These are phyloP conservation scores for Platyscelio sp. DNA, from an alignment of 2,888 invertebrate species.

Conservation along the genomic window DNA sequence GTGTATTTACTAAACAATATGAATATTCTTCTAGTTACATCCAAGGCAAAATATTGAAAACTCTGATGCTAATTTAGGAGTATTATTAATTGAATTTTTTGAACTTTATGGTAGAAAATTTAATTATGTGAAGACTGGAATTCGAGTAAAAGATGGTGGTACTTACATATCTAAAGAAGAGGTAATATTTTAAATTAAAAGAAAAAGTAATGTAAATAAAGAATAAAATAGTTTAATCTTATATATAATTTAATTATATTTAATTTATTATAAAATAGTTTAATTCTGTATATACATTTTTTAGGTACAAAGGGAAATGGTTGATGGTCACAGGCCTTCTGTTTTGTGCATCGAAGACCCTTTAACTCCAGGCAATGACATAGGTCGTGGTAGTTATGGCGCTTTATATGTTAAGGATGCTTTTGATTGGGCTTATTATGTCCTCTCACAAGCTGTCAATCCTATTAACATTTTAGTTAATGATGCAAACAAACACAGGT, in stretches of 20 bases:
- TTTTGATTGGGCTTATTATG: slow-evolving; percentile 97
- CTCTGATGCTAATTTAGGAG: slow-evolving; percentile 93
- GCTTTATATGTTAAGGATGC: slow-evolving; percentile 95
- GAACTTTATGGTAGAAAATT: slow-evolving; percentile 98
- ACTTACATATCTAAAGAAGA: slow-evolving; percentile 97
- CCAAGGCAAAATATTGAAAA: slow-evolving; percentile 91
- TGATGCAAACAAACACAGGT: slow-evolving; percentile 86
- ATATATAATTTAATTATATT: too few relatives aligned
- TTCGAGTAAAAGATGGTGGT: slow-evolving; percentile 96
- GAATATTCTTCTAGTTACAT: slow-evolving; percentile 89
- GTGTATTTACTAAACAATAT: too few relatives aligned
- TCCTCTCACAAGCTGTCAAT: slow-evolving; percentile 92
- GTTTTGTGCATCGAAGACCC: slow-evolving; percentile 99
- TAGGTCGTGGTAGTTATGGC: slow-evolving; percentile 98
- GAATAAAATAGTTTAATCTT: too few relatives aligned
- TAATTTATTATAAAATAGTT: too few relatives aligned
- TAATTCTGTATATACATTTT: too few relatives aligned
- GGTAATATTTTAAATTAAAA: too few relatives aligned
- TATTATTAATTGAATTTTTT: slow-evolving; percentile 97
- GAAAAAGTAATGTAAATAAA: too few relatives aligned
- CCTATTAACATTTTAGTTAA: slow-evolving; percentile 86
- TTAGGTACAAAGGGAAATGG: slow-evolving; percentile 95
- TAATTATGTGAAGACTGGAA: slow-evolving; percentile 97
- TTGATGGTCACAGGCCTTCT: slow-evolving; percentile 96
- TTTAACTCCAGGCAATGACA: slow-evolving; percentile 97